Base-by-base conservation (phyloP, 1,140 invertebrate species). In the Archivesica marissinica region DNA sequence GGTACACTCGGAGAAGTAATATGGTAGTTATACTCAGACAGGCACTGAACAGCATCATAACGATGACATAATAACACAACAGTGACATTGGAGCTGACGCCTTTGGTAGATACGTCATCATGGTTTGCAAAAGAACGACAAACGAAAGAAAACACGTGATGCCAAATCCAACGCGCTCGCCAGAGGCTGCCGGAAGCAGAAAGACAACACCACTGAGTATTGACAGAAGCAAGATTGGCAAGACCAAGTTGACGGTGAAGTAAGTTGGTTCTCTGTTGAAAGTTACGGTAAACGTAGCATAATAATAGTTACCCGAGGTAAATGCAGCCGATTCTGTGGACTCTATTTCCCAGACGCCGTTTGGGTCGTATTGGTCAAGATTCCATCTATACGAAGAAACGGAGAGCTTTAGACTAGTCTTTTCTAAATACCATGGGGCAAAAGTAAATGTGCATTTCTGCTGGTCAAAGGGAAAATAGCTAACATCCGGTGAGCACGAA, bases 61-160 rank as follows among this genome's bases (percentile, higher is more conserved):
- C 17, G 4, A 78, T 85, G 70, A 85, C 82, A 64, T 85, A 85
- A 54, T 85, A 85, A 54, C 82, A 77, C 35, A 85, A 50, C 7
- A 85, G n/a, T 0, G 82, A 85, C 82, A 85, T 77, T 7, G 82
- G 82, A 3, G 64, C 28, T 15, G 82, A 85, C 39, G 82, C 61
- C 33, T 78, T 30, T 20, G 82, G 82, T 15, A 85, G n/a, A 59
- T 47, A 85, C 4, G 47, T 68, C 82, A 85, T 85, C 15, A 74
- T 77, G 30, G 75, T 85, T 17, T 85, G 72, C 33, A 85, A 39
- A 4, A 85, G 82, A n/a, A 85, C 72, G 9, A 78, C 44, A 61
- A 77, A 85, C 13, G 82, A 50, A 15, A 85, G 59, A 25, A 85
- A 85, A 28, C 82, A 85, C 0, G 82, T 85, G 17, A 85, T 85